A percentile compares a stretch with the other conserved stretches of the same genome.
These are phyloP conservation scores for Allolobophora icterica DNA, from an alignment of 2,888 invertebrate species.

Conservation along the genomic window DNA sequence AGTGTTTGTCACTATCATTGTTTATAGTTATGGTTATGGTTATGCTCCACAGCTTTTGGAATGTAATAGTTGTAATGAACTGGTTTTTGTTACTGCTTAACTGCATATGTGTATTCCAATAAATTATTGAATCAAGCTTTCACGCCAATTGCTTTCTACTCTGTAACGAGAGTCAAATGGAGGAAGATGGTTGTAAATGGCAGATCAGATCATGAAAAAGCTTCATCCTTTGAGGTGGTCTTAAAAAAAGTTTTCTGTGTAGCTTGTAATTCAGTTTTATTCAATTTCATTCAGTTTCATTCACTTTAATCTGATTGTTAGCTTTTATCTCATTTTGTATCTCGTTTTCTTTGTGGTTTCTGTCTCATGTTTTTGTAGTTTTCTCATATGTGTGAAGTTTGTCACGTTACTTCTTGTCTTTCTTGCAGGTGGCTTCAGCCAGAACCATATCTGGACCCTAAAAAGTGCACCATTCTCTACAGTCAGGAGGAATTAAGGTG, in stretches of 20 bases:
- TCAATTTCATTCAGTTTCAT: background rate
- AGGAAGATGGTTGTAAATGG: background rate
- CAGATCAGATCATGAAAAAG: background rate
- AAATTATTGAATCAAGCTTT: too few species aligned
- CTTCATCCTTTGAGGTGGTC: background rate
- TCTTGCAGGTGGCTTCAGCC: conserved; percentile 84
- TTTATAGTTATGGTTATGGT: too few species aligned
- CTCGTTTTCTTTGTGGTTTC: background rate
- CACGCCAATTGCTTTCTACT: background rate
- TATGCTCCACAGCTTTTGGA: too few species aligned
- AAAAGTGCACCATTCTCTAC: conserved; percentile 82
- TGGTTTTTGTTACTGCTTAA: too few species aligned
- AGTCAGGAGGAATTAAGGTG: conserved; percentile 74
- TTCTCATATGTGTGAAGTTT: background rate
- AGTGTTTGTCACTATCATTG: too few species aligned
- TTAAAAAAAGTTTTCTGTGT: background rate
- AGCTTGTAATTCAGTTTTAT: background rate
- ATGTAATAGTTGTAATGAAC: too few species aligned
- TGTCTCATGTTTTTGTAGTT: background rate
- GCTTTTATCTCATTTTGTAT: background rate
- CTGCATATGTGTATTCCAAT: too few species aligned
- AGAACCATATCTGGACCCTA: conserved; percentile 86
- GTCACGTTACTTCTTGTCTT: background rate
- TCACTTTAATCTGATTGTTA: background rate
- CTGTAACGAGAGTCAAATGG: background rate